These are phyloP conservation scores for Eugnorisma glareosa DNA, from an alignment of 2,888 invertebrate species.

Conservation along the genomic window DNA sequence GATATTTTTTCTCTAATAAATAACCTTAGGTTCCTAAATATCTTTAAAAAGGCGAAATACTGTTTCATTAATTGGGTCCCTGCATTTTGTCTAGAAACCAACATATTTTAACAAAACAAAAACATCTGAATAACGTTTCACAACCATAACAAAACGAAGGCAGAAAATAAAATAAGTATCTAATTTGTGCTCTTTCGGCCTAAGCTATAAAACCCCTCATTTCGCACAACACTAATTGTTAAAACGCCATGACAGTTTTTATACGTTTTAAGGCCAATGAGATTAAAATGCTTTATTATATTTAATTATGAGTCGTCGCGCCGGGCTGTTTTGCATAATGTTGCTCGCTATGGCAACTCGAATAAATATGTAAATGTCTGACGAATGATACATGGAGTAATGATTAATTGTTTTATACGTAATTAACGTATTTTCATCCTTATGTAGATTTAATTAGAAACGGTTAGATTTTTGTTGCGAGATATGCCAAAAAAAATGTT, in stretches of 20 bases:
- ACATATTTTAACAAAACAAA: not conserved
- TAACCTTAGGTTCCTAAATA: not conserved
- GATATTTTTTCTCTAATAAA: not conserved
- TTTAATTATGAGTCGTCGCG: constrained; percentile 55
- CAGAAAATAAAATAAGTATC: not conserved
- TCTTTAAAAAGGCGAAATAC: not conserved
- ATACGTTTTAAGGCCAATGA: constrained; percentile 58
- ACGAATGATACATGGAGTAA: constrained; percentile 35
- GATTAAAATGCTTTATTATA: constrained; percentile 65
- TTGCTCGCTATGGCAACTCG: constrained; percentile 28
- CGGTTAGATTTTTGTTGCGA: not conserved
- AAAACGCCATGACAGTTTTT: constrained; percentile 55
- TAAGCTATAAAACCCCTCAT: constrained; percentile 28
- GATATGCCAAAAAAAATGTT: constrained; percentile 3
- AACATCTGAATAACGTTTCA: not conserved
- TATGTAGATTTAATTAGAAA: constrained; percentile 4
- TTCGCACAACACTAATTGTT: constrained; percentile 50
- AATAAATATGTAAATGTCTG: constrained; percentile 53
- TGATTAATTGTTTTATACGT: constrained; percentile 35
- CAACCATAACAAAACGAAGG: not conserved
- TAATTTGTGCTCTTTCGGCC: constrained; percentile 29
- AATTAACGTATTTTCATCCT: constrained; percentile 7
- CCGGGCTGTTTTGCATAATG: constrained; percentile 57
- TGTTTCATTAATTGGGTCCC: not conserved
- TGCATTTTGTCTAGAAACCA: not conserved